phyloP scores from a whole-genome alignment of 2,113 vertebrate genomes.

The Callocephalon fimbriatum region DNA sequence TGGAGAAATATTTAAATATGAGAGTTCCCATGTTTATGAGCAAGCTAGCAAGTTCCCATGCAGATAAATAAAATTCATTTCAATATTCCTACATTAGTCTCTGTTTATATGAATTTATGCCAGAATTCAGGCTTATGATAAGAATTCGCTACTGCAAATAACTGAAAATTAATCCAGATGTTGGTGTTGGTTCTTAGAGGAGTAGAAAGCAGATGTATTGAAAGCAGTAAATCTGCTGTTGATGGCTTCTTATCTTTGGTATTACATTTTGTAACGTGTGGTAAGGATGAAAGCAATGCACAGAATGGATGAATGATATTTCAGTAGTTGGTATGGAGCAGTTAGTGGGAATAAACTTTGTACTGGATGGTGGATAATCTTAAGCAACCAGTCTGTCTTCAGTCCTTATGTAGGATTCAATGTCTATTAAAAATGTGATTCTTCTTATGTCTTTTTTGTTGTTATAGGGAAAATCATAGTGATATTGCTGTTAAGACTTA shows the following conservation, averaged over 20 bases:
- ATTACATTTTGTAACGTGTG: not conserved
- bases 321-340: not conserved
- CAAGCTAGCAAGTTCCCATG: not conserved
- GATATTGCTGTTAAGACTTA: not conserved
- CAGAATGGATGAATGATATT: not conserved
- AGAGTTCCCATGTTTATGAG: conserved; percentile 39
- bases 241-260: conserved; percentile 34
- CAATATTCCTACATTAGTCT: conserved; percentile 18
- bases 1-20: conserved; percentile 50
- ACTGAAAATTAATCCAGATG: conserved; percentile 2
- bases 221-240: not conserved
- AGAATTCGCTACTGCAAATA: conserved; percentile 44
- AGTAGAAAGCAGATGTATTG: not conserved
- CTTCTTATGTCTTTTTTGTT: not conserved
- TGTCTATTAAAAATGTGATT: not conserved
- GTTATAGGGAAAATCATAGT: not conserved
- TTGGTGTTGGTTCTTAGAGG: not conserved
- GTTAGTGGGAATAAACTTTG: not conserved
- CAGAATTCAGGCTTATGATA: conserved; percentile 34
- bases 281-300: conserved; percentile 5
- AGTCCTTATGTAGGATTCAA: not conserved
- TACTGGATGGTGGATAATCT: not conserved
- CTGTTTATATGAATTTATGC: conserved; percentile 45
- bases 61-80: conserved; percentile 53
- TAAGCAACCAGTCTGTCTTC: not conserved